Percentiles rank a stretch among this genome's conserved stretches.
Conservation (phyloP, 2,888 invertebrate species). For the Lasioglossum villosulum region DNA sequence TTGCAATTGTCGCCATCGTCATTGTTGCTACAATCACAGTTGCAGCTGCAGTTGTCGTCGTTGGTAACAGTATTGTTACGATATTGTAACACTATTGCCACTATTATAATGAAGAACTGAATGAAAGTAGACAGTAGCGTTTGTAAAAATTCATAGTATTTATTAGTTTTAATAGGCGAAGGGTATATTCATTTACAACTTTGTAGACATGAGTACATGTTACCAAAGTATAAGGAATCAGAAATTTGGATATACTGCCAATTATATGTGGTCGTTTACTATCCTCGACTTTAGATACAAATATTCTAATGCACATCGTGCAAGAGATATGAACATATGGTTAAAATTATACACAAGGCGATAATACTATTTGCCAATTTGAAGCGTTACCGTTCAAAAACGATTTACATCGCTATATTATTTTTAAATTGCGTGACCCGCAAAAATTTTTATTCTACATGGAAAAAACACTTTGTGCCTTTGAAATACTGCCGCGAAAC, state of each 20-base stretch:
- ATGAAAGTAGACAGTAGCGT: constrained; percentile 75
- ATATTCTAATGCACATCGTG: constrained; percentile 9
- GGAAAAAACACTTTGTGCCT: constrained; percentile 64
- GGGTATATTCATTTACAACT: constrained; percentile 35
- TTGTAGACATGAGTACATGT: neutral
- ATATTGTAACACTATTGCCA: constrained; percentile 47
- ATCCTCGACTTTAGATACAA: constrained; percentile 58
- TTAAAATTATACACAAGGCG: neutral
- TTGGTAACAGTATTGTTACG: constrained; percentile 37
- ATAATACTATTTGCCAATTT: constrained; percentile 53
- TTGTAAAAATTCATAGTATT: constrained; percentile 72
- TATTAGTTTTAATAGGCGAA: constrained; percentile 71
- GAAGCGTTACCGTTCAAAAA: constrained; percentile 47
- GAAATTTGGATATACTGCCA: constrained; percentile 79
- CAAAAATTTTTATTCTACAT: constrained; percentile 27
- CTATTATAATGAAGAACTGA: constrained; percentile 67
- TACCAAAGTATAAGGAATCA: constrained; percentile 1
- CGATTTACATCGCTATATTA: constrained; percentile 50
- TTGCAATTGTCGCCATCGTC: neutral
- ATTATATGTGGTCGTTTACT: constrained; percentile 75
- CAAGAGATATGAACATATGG: constrained; percentile 30
- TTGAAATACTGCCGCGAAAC: constrained; percentile 73
- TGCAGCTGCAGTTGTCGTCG: neutral
- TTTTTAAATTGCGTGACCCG: constrained; percentile 32
- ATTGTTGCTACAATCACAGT: neutral